Conservation (phyloP, 2,888 invertebrate species). For the Hydrotaea cyrtoneurina region DNA sequence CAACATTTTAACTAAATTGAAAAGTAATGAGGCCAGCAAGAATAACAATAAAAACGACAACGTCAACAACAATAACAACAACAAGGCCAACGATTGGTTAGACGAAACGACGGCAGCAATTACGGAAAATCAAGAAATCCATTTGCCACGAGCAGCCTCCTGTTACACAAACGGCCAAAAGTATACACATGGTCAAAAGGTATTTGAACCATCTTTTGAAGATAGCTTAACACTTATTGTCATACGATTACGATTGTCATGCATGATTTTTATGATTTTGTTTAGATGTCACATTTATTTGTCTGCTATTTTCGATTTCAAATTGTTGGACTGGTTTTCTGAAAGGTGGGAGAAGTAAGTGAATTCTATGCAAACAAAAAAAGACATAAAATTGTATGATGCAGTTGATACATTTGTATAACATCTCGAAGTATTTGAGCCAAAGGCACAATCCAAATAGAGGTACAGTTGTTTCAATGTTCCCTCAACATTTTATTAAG, state of each 20-base stretch:
- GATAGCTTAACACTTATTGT: neutral
- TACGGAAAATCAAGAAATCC: constrained; percentile 60
- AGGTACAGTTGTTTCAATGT: too few relatives aligned
- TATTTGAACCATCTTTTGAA: constrained; percentile 69
- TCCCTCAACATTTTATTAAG: too few relatives aligned
- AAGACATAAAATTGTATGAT: too few relatives aligned
- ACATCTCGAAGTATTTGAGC: too few relatives aligned
- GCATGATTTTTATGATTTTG: neutral
- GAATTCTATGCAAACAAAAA: too few relatives aligned
- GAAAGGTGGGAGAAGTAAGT: too few relatives aligned
- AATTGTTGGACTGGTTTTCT: too few relatives aligned
- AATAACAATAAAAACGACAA: constrained; percentile 69
- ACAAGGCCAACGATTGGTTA: constrained; percentile 33
- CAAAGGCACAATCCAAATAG: too few relatives aligned
- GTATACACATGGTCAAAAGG: constrained; percentile 81
- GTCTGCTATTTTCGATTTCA: too few relatives aligned
- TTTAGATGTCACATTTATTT: neutral
- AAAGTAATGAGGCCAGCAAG: constrained; percentile 68
- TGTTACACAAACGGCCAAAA: constrained; percentile 78
- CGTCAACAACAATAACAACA: neutral
- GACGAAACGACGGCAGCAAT: constrained; percentile 58
- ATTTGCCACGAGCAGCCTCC: constrained; percentile 75
- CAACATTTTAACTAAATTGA: constrained; percentile 53
- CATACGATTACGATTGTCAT: neutral
- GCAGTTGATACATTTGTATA: too few relatives aligned